Conservation (phyloP, 2,888 invertebrate genomes). For the Drosophila lutescens region DNA sequence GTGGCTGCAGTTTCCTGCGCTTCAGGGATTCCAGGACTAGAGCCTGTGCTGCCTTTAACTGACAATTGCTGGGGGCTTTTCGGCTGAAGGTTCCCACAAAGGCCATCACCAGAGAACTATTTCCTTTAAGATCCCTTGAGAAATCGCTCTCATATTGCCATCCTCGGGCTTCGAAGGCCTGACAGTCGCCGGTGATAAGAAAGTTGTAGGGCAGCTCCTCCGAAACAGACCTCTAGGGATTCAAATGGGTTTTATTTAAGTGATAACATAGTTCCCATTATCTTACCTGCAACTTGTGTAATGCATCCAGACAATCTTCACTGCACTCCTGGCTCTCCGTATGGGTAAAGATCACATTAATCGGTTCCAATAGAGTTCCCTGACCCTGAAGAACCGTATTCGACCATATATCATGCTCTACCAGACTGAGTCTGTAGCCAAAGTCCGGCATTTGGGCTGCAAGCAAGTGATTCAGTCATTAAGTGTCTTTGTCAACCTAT, state of each 20-base stretch:
- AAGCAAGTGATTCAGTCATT: constrained; percentile 28
- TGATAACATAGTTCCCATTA: accelerated
- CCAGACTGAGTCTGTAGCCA: constrained; percentile 74
- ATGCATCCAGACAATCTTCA: constrained; percentile 80
- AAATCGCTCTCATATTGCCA: constrained; percentile 84
- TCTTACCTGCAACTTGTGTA: constrained; percentile 84
- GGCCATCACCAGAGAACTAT: constrained; percentile 57
- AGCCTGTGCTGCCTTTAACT: constrained; percentile 67
- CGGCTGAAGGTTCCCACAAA: constrained; percentile 76
- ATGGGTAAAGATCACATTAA: constrained; percentile 84
- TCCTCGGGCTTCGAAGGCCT: constrained; percentile 85
- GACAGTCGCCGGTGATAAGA: constrained; percentile 85
- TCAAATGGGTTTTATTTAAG: not conserved
- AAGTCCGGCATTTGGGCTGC: constrained; percentile 55
- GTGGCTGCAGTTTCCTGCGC: constrained; percentile 62
- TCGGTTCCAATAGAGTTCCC: constrained; percentile 50
- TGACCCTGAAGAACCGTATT: constrained; percentile 43
- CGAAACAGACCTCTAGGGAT: constrained; percentile 12
- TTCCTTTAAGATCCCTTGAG: constrained; percentile 55
- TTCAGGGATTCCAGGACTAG: constrained; percentile 75
- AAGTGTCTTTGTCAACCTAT: constrained; percentile 13
- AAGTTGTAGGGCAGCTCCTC: constrained; percentile 85
- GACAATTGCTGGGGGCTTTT: constrained; percentile 55
- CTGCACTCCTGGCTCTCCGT: constrained; percentile 84
- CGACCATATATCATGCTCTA: constrained; percentile 80